Conservation (phyloP, 2,113 vertebrate genomes). For the Otolemur garnettii region DNA sequence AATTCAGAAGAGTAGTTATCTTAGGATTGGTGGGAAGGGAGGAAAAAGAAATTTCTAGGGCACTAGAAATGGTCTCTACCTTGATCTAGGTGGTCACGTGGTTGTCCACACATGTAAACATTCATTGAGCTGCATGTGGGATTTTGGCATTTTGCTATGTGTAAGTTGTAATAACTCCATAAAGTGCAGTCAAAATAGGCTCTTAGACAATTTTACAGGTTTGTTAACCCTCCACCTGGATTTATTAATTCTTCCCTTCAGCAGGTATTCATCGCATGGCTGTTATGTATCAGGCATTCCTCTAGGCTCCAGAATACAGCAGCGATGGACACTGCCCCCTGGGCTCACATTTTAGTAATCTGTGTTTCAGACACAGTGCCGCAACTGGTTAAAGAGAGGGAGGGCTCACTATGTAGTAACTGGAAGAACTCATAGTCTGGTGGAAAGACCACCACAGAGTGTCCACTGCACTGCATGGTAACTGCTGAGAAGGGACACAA, state of each 20-base stretch:
- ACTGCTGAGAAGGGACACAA: neutral
- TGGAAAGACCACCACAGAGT: neutral
- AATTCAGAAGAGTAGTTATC: neutral
- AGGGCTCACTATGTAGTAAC: accelerated
- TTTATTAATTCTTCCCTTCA: neutral
- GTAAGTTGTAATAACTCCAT: neutral
- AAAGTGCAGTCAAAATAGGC: neutral
- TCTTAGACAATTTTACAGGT: neutral
- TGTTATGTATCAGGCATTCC: neutral
- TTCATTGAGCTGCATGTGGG: accelerated
- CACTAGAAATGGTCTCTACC: neutral
- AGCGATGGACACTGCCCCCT: no score
- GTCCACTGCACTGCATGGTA: accelerated
- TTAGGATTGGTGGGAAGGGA: neutral
- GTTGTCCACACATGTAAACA: neutral
- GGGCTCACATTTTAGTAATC: neutral
- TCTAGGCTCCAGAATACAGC: neutral
- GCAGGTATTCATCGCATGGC: neutral
- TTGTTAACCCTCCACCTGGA: neutral
- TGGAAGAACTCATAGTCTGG: neutral
- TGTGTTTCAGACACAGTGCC: neutral
- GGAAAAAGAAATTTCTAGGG: neutral
- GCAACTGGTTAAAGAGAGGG: accelerated
- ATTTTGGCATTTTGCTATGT: neutral
- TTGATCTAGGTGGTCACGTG: neutral